Conservation (phyloP, 1,140 invertebrate genomes). For the Halictus rubicundus region DNA sequence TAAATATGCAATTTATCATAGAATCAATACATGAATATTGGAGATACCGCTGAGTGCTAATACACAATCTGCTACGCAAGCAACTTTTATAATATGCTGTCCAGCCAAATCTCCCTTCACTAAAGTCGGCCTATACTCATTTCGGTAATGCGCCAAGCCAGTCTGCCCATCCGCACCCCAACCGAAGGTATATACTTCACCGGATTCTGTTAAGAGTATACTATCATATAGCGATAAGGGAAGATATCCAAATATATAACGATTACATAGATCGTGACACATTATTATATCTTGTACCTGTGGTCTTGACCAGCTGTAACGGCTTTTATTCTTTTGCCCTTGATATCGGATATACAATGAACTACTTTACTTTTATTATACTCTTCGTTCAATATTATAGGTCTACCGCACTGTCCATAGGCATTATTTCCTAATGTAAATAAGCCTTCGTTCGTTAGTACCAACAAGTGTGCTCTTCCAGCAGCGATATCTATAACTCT, state of each 20-base stretch:
- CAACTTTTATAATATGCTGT: conserved; percentile 91
- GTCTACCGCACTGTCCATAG: conserved; percentile 96
- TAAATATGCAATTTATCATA: conserved; percentile 20
- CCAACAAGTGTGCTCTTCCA: conserved; percentile 92
- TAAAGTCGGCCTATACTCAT: conserved; percentile 81
- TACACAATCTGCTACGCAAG: conserved; percentile 91
- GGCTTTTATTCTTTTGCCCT: conserved; percentile 83
- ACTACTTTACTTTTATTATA: conserved; percentile 85
- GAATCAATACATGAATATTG: conserved; percentile 41
- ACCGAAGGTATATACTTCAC: conserved; percentile 93
- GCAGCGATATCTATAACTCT: conserved; percentile 86
- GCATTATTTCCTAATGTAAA: conserved; percentile 95
- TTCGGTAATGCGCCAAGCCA: conserved; percentile 88
- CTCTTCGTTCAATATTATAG: conserved; percentile 89
- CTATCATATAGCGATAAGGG: conserved; percentile 78
- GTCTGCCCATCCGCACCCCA: conserved; percentile 98
- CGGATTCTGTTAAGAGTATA: conserved; percentile 89
- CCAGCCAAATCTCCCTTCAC: conserved; percentile 91
- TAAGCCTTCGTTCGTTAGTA: conserved; percentile 90
- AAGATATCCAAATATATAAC: conserved; percentile 1
- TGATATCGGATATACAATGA: conserved; percentile 85
- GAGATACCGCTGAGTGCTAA: conserved; percentile 91
- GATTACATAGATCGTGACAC: not conserved
- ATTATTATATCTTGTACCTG: conserved; percentile 78
- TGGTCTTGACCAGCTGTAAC: conserved; percentile 93